Base-by-base conservation (phyloP, 2,888 invertebrate species). In the Phrixothrix hirtus region DNA sequence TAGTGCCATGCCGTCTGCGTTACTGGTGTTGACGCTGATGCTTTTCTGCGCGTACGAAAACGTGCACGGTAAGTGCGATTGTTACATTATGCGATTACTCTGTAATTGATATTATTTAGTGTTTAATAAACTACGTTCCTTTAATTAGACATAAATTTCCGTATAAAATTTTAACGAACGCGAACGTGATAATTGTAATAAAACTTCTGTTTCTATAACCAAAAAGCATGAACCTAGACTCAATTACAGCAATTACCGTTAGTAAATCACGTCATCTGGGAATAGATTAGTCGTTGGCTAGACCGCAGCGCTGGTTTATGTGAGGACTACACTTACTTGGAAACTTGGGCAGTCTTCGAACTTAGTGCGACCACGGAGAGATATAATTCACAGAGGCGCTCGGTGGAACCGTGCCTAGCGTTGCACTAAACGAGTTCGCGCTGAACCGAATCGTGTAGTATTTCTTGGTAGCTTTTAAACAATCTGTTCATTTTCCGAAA, bases 211-310 rank as follows among this genome's bases (percentile, higher is more conserved):
- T 57, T 50, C 41, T 44, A 35, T 48, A 52, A 37, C 43, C 53
- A 31, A 46, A 55, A 57, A 38, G 51, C 54, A 50, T 43, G 58
- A 59, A 55, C 62, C 63, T 55, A 50, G 27, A 52, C 52, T 69
- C 69, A 68, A 72, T 71, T 70, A 68, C 66, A 60, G 64, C 69
- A 73, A 72, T 72, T 72, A 72, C 70, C 69, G 66, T 67, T 60
- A 66, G 62, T 74, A 74, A 75, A 75, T 75, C 72, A 74, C 73
- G 69, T 69, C 69, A 68, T 70, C 66, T 66, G 59, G 69, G 64
- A 69, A 67, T 69, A 72, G 71, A 73, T 73, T 71, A 73, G 72
- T 68, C 69, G 70, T 69, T 68, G 61, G 67, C 63, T 68, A 63
- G 66, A 71, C 72, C 71, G 63, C 71, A 68, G 38, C 41, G 38